These are phyloP conservation scores for Crotalus helleri DNA, from an alignment of 2,113 vertebrate species.

Conservation along the genomic window DNA sequence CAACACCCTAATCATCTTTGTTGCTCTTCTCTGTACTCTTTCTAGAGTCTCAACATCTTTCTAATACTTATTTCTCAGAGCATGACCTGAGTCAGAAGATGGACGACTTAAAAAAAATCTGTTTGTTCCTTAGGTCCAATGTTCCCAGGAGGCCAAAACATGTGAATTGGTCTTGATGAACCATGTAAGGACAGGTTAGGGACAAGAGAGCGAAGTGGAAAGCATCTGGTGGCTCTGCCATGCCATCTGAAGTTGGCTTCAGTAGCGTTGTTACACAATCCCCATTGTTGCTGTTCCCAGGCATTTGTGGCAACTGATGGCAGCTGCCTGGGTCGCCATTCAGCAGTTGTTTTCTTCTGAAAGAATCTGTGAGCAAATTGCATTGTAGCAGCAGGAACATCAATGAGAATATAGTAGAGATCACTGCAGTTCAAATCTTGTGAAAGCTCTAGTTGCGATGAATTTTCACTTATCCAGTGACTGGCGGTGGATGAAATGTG, in stretches of 20 bases:
- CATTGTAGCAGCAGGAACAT: not conserved
- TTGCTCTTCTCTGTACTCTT: no score
- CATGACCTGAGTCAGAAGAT: not conserved
- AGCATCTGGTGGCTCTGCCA: not conserved
- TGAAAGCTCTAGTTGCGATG: constrained; percentile 12
- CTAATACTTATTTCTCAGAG: not conserved
- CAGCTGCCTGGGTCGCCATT: not conserved
- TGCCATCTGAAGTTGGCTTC: not conserved
- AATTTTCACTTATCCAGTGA: constrained; percentile 32
- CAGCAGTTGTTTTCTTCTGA: constrained; percentile 5
- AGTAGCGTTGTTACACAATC: not conserved
- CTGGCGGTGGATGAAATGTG: constrained; percentile 29
- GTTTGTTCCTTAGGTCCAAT: no score
- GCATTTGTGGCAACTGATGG: not conserved
- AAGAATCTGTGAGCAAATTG: not conserved
- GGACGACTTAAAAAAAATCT: not conserved
- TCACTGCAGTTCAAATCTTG: constrained; percentile 24
- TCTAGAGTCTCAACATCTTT: no score
- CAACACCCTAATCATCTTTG: no score
- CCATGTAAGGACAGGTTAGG: not conserved
- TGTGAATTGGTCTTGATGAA: not conserved
- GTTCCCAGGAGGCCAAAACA: no score
- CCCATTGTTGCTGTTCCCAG: not conserved
- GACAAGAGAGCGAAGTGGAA: not conserved
- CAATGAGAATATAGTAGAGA: constrained; percentile 11